Percentiles rank a stretch among this genome's conserved stretches.
Evolutionary conservation across 2,797 vertebrate genomes (phyloP).

Genomic region (Pterois miles): DNA sequence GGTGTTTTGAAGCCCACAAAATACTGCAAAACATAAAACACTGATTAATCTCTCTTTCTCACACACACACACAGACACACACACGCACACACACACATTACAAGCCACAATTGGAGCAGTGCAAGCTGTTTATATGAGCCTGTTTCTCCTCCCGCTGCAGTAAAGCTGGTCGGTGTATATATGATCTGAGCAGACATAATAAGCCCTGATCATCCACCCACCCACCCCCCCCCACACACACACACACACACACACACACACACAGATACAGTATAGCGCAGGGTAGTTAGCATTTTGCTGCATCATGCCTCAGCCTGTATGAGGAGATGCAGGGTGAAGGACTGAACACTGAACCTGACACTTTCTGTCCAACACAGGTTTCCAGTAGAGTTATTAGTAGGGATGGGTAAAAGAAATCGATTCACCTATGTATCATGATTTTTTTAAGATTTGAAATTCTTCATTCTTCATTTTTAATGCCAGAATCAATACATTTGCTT

Average conservation of each 20-base stretch:
- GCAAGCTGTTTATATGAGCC: constrained; percentile 47
- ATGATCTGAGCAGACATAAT: constrained; percentile 61
- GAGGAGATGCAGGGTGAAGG: constrained; percentile 15
- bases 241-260: constrained; percentile 14
- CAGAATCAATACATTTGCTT: no score
- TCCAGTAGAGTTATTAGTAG: background rate
- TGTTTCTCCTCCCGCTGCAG: constrained; percentile 55
- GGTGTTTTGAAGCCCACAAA: constrained; percentile 59
- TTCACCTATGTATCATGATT: no score
- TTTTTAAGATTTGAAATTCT: no score
- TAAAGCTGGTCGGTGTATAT: constrained; percentile 42
- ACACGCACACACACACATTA: constrained; percentile 11
- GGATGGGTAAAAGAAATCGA: background rate
- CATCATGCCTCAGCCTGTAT: constrained; percentile 54
- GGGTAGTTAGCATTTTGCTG: constrained; percentile 63
- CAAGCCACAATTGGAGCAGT: constrained; percentile 28
- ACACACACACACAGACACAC: constrained; percentile 5
- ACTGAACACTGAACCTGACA: constrained; percentile 1
- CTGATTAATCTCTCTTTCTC: constrained; percentile 46
- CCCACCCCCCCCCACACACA: constrained; percentile 15
- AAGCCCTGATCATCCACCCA: constrained; percentile 63
- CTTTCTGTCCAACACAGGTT: background rate
- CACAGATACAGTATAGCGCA: constrained; percentile 26
- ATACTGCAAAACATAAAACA: constrained; percentile 58
- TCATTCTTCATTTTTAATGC: no score